Conservation (phyloP, 2,888 invertebrate genomes). For the Kuschelorhynchus macadamiae region DNA sequence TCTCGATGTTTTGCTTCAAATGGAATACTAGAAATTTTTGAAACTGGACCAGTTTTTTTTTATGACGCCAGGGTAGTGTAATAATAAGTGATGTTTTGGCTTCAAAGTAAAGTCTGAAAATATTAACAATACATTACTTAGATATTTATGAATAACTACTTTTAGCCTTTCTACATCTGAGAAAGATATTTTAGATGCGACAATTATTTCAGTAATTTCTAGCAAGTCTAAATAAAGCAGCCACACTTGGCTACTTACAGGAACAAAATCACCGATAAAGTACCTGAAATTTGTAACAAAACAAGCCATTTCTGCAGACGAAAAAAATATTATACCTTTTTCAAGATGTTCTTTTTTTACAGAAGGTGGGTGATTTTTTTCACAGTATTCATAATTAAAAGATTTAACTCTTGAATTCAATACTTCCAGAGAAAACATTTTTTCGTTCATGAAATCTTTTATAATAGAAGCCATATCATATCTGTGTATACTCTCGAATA, state of each 20-base stretch:
- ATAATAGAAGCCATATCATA: no score
- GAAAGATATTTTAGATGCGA: slow-evolving; percentile 13
- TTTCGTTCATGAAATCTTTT: no score
- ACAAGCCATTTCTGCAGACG: slow-evolving; percentile 41
- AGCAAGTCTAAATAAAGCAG: slow-evolving; percentile 32
- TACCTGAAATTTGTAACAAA: slow-evolving; percentile 41
- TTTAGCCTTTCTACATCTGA: slow-evolving; percentile 10
- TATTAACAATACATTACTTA: not conserved
- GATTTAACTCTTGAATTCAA: slow-evolving; percentile 44
- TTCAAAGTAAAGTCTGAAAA: slow-evolving; percentile 26
- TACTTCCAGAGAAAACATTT: no score
- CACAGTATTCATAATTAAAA: slow-evolving; percentile 30
- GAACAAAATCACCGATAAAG: slow-evolving; percentile 39
- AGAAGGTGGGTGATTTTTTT: slow-evolving; percentile 39
- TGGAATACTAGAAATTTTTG: slow-evolving; percentile 14
- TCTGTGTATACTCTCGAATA: no score
- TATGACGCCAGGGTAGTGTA: slow-evolving; percentile 34
- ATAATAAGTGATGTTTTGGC: slow-evolving; percentile 44
- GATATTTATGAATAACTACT: not conserved
- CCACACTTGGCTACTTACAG: slow-evolving; percentile 32
- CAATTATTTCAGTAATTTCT: slow-evolving; percentile 31
- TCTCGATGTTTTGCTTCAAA: slow-evolving; percentile 46
- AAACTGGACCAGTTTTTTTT: slow-evolving; percentile 26
- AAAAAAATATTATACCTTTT: slow-evolving; percentile 36
- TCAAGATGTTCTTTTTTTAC: slow-evolving; percentile 36